Evolutionary conservation across 2,797 vertebrate genomes (phyloP), one percentile per base, ranked within the genome.

Genomic region (Mycteria americana): DNA sequence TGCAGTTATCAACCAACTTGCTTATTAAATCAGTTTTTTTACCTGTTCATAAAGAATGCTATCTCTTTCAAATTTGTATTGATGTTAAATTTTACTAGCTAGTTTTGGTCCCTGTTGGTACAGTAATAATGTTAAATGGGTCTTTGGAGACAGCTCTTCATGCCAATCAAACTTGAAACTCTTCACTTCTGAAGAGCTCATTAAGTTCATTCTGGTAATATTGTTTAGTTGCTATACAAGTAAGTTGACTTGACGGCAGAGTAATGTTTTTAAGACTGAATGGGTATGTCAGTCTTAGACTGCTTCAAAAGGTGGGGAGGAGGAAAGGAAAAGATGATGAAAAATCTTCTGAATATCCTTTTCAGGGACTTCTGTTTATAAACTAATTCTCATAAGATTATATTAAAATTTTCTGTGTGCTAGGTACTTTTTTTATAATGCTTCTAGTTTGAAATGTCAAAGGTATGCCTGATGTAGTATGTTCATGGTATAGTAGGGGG

Each of bases 91-190:
- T 72, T 45, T 37, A 4, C 51, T 37, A 30, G 57, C 75, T 91
- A 39, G 12, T 77, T 65, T 35, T 93, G 67, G 9, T 76, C n/a
- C 22, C 27, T 48, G 7, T 67, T 83, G 72, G 57, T 75, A 35
- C 30, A 51, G n/a, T 30, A 50, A 3, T 59, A 27, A 64, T 70
- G 39, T 54, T 88, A 78, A 94, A 59, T 51, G 13, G 24, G 9
- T 67, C 51, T 91, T 59, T 85, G 56, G 80, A 92, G 84, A 31
- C 41, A 76, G 31, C 27, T 91, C 27, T 63, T 84, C 5, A 4
- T 84, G 85, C 65, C 75, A 60, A 7, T 94, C 84, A 92, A 60
- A 85, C 56, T 31, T n/a, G 51, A 84, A 94, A 51, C 23, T 69
- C 50, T 70, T 85, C 43, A 37, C 28, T 90, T 90, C 68, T 78